Evolutionary conservation across 1,140 invertebrate species (phyloP), one percentile per base, ranked within the genome.

Genomic region (Argopecten irradians): DNA sequence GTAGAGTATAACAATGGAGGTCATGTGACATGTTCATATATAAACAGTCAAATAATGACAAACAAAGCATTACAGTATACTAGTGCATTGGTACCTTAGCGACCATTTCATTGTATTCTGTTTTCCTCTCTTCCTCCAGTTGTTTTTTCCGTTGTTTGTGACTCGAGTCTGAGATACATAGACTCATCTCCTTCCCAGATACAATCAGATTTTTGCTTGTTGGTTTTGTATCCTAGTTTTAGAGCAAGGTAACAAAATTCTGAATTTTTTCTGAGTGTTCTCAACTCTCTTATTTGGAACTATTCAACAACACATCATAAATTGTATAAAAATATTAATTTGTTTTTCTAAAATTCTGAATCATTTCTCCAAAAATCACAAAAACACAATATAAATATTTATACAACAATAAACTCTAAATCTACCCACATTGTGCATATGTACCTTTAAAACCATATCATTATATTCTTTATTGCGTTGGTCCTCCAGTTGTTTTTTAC

Each of bases 71-170:
- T 8, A 71, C 55, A 71, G 0, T n/a, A 71, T 28, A n/a, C 5
- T 7, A 28, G 55, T 71, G 55, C 55, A 7, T 71, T 28, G n/a
- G 55, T 71, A 71, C 55, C 55, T 71, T 8, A n/a, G 55, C n/a
- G n/a, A 71, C 55, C 55, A 71, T 71, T 71, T n/a, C 55, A 71
- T 71, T 71, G 28, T 71, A 71, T n/a, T 71, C 55, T 71, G n/a
- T 71, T 5, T 71, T 71, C 55, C 55, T 71, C n/a, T 71, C 55
- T n/a, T 71, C 55, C 55, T 71, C 55, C 55, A 71, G 7, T 28
- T 28, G 55, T 71, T 71, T 71, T 28, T 71, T 71, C n/a, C 55
- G 55, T 11, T 28, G 55, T 71, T 71, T 71, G 55, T 71, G 55
- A 71, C 55, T 11, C 55, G 55, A 71, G 55, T 71, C 55, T 7